Base-by-base conservation (phyloP, 2,113 vertebrate species). In the Ammodramus savannarum region DNA sequence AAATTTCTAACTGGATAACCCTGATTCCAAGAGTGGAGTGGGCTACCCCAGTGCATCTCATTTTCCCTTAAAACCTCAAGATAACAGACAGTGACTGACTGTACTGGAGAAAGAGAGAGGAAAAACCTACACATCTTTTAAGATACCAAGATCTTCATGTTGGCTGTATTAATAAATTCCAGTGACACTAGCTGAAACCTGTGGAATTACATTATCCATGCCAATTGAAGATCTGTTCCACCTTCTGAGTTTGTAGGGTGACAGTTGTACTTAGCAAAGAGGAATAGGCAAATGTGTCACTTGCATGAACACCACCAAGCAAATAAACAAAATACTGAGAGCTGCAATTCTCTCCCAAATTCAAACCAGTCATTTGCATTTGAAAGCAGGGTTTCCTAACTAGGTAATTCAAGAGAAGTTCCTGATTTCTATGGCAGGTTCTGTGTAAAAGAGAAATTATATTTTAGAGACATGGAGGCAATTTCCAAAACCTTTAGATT, bases 1-100 rank as follows among this genome's bases (percentile, higher is more conserved):
- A 93, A 92, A 80, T 96, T 96, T 94, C 84, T 93, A 44, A 83
- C 36, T 74, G 66, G 44, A 90, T 71, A 80, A 90, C 43, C 21
- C 38, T n/a, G 68, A 85, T 76, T 89, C 67, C 41, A 68, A 57
- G 69, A 87, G 27, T 5, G 7, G 62, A 89, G 36, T 8, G 14
- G 68, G 46, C 63, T 93, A 74, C 77, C 52, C 90, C 63, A 63
- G 4, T 36, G 49, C 34, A 68, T 49, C 49, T 73, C 55, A 34
- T 85, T 86, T 95, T 92, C 76, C 29, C 32, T 52, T 76, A 85
- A 91, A 95, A 82, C 25, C 36, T 87, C 49, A 69, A 91, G 48
- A 61, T 34, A 87, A 82, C 48, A 79, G 62, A 72, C 34, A 68
- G 43, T 13, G 7, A 88, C 15, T 59, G 44, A 59, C 54, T 34